Evolutionary conservation across 2,888 invertebrate species (phyloP).

Genomic region (Bruchidius siliquastri): DNA sequence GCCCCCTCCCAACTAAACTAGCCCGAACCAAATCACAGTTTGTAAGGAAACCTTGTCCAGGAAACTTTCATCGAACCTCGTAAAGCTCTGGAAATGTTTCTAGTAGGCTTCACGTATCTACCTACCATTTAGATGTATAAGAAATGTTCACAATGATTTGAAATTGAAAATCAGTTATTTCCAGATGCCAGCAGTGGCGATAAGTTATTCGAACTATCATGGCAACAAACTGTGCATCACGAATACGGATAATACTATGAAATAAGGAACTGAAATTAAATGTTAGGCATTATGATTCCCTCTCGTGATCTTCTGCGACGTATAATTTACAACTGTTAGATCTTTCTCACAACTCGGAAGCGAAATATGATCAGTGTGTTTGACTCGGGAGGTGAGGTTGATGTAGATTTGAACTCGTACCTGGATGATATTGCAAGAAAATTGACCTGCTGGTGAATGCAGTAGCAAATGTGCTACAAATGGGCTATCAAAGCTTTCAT

Average conservation of each 20-base stretch:
- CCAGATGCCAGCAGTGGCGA: background rate
- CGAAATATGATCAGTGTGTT: background rate
- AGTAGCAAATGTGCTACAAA: too few species aligned
- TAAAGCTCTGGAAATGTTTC: background rate
- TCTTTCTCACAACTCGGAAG: background rate
- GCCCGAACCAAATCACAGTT: too few species aligned
- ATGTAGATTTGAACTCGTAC: background rate
- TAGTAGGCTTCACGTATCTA: background rate
- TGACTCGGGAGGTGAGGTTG: background rate
- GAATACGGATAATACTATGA: background rate
- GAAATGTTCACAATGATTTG: background rate
- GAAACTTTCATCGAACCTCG: background rate
- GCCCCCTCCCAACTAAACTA: too few species aligned
- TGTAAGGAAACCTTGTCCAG: background rate
- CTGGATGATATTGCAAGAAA: too few species aligned
- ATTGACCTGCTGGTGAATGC: too few species aligned
- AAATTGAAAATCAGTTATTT: background rate
- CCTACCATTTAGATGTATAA: background rate
- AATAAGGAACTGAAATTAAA: background rate
- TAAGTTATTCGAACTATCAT: background rate
- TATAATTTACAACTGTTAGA: background rate
- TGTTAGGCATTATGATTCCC: background rate
- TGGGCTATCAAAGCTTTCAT: too few species aligned
- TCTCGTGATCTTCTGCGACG: background rate
- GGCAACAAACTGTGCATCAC: background rate